phyloP scores from a whole-genome alignment of 1,140 invertebrate genomes.

The Ostrea denselamellosa region DNA sequence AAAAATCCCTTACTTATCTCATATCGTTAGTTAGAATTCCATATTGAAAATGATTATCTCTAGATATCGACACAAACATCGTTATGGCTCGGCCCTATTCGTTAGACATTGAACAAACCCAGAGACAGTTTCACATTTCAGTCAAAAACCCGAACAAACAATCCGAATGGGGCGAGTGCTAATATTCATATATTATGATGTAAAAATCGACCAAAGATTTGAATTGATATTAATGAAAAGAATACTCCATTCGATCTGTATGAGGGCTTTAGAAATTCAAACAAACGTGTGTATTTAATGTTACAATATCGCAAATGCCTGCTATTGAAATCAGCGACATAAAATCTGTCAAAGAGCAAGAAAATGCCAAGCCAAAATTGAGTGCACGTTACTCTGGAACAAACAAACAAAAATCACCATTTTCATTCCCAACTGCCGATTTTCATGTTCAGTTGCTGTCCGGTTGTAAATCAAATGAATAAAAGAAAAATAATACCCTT shows the following conservation, averaged over 20 bases:
- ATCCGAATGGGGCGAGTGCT: not conserved
- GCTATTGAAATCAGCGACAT: conserved; percentile 30
- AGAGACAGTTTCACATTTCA: conserved; percentile 32
- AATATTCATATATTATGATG: conserved; percentile 41
- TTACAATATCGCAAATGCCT: conserved; percentile 40
- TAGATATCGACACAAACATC: not conserved
- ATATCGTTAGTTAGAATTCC: conserved; percentile 1
- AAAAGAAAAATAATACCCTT: conserved; percentile 16
- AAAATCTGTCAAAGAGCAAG: conserved; percentile 33
- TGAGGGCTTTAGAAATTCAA: conserved; percentile 38
- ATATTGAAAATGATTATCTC: conserved; percentile 18
- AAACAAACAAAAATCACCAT: not conserved
- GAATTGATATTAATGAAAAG: conserved; percentile 46
- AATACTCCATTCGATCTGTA: conserved; percentile 37
- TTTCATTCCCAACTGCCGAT: not conserved
- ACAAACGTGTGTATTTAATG: conserved; percentile 45
- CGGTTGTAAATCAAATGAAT: conserved; percentile 31
- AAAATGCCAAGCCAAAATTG: not conserved
- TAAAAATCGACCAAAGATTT: conserved; percentile 33
- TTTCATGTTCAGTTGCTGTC: not conserved
- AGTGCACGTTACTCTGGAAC: conserved; percentile 17
- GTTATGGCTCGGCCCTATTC: not conserved
- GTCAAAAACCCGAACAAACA: conserved; percentile 10
- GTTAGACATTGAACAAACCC: not conserved
- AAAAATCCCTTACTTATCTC: conserved; percentile 33